Percentiles rank a stretch among this genome's conserved stretches.
These are phyloP conservation scores for Acheta domesticus DNA, from an alignment of 2,888 invertebrate species.

Conservation along the genomic window DNA sequence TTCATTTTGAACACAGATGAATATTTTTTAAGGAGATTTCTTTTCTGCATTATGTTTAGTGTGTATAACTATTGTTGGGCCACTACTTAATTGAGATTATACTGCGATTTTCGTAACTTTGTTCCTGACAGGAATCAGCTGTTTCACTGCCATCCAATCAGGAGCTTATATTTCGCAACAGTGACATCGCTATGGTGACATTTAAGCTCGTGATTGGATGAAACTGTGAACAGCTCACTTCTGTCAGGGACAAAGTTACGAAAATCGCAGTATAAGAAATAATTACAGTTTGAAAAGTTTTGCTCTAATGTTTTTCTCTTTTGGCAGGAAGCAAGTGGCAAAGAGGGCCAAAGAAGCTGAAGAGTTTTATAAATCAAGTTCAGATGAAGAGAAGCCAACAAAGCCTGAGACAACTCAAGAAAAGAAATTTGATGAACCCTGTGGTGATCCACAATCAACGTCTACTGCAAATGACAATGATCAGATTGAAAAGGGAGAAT, in stretches of 20 bases:
- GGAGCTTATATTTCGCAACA: no score
- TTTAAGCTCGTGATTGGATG: no score
- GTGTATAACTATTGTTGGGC: neutral
- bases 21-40: neutral
- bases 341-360: conserved; percentile 71
- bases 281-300: neutral
- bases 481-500: neutral
- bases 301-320: conserved; percentile 29
- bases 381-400: conserved; percentile 47
- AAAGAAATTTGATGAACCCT: neutral
- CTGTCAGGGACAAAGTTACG: no score
- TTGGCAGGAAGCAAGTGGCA: conserved; percentile 60
- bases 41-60: neutral
- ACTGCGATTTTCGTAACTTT: no score
- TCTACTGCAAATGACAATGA: neutral
- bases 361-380: conserved; percentile 70
- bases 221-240: no score
- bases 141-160: no score
- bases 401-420: neutral
- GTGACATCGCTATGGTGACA: no score
- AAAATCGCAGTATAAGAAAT: no score
- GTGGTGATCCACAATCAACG: neutral
- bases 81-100: neutral
- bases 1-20: no score
- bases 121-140: no score